Evolutionary conservation across 2,113 vertebrate genomes (phyloP).

Genomic region (Pterocles gutturalis): DNA sequence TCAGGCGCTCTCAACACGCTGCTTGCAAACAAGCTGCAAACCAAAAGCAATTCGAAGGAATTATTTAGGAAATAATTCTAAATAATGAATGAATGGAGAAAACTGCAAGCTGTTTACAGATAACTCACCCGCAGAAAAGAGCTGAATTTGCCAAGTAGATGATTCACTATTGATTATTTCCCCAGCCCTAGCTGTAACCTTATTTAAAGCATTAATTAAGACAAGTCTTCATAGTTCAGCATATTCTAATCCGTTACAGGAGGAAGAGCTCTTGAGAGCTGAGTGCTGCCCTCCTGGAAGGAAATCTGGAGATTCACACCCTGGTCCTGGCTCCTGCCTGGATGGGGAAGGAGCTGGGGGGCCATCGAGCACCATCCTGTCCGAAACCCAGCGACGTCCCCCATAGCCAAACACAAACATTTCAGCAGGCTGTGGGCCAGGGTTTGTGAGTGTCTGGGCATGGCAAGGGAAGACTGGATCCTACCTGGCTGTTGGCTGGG

Average conservation of each 20-base stretch:
- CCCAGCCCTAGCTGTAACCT: conserved; percentile 45
- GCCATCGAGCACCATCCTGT: background rate
- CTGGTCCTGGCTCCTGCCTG: background rate
- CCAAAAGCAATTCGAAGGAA: conserved; percentile 16
- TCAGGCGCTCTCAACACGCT: background rate
- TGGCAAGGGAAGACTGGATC: background rate
- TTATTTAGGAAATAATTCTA: conserved; percentile 71
- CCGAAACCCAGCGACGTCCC: fast-evolving
- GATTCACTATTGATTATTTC: conserved; percentile 69
- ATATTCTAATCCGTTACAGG: conserved; percentile 27
- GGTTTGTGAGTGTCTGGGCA: background rate
- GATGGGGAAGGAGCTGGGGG: background rate
- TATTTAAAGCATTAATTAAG: conserved; percentile 71
- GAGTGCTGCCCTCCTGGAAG: background rate
- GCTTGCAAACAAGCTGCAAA: conserved; percentile 53
- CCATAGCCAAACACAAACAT: fast-evolving
- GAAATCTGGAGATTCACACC: background rate
- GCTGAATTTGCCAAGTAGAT: conserved; percentile 57
- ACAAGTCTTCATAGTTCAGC: conserved; percentile 50
- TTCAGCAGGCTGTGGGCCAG: background rate
- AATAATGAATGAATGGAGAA: conserved; percentile 57
- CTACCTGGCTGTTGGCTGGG: conserved; percentile 27
- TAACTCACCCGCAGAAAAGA: conserved; percentile 23
- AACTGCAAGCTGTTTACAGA: conserved; percentile 62
- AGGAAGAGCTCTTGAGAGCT: background rate